Evolutionary conservation across 1,140 invertebrate genomes (phyloP).

Genomic region (Steinernema feltiae): DNA sequence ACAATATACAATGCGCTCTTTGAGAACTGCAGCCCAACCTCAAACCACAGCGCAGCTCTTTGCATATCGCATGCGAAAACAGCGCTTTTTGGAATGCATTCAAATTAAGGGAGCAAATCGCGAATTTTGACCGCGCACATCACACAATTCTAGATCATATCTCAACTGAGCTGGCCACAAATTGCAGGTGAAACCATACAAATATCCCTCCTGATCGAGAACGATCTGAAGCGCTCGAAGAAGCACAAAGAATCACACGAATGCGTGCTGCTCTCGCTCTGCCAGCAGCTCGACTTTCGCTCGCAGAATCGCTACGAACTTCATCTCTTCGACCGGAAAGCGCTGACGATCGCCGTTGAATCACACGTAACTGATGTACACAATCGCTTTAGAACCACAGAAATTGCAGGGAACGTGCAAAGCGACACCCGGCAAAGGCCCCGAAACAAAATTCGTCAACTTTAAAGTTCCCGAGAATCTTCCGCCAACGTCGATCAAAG

Average conservation of each 20-base stretch:
- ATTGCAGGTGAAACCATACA: constrained; percentile 24
- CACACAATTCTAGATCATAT: too few relatives aligned
- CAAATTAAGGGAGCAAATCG: too few relatives aligned
- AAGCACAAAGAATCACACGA: constrained; percentile 34
- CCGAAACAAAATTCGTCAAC: constrained; percentile 35
- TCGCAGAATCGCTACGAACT: constrained; percentile 34
- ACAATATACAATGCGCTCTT: too few relatives aligned
- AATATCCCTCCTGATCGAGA: constrained; percentile 31
- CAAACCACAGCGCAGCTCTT: too few relatives aligned
- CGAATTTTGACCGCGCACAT: too few relatives aligned
- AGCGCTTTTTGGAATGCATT: too few relatives aligned
- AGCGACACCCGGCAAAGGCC: constrained; percentile 22
- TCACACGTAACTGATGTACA: constrained; percentile 25
- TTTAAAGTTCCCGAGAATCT: constrained; percentile 30
- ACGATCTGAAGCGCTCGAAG: constrained; percentile 29
- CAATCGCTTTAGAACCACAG: neutral
- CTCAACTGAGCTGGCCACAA: too few relatives aligned
- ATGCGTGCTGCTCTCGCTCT: constrained; percentile 31
- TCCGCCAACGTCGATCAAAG: constrained; percentile 36
- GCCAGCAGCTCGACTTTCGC: constrained; percentile 35
- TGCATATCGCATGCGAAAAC: neutral
- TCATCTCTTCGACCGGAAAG: constrained; percentile 30
- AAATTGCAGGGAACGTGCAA: constrained; percentile 35
- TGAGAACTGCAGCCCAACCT: too few relatives aligned
- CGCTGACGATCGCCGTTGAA: constrained; percentile 33